Percentiles rank a stretch among this genome's conserved stretches.
These are phyloP conservation scores for Syngnathus rostellatus DNA, from an alignment of 2,797 vertebrate species.

Conservation along the genomic window DNA sequence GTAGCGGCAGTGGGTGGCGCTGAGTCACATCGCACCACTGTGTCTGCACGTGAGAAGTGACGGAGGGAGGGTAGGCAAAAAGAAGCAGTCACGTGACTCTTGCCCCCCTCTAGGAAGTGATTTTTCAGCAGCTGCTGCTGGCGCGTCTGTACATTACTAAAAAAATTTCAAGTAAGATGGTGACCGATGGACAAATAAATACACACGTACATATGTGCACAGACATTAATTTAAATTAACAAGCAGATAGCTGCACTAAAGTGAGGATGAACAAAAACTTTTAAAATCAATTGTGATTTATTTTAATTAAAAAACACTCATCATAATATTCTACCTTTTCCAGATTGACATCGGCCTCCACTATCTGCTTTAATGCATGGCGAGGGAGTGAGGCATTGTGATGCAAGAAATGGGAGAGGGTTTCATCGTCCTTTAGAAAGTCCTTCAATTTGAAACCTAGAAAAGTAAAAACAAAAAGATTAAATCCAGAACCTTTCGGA, in stretches of 20 bases:
- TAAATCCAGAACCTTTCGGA: background rate
- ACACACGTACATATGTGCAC: too few species aligned
- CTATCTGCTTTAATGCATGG: slow-evolving; percentile 71
- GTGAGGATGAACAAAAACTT: too few species aligned
- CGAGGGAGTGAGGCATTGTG: slow-evolving; percentile 78
- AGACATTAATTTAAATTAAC: background rate
- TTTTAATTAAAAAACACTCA: background rate
- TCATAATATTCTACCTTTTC: slow-evolving; percentile 71
- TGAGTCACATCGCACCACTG: slow-evolving; percentile 14
- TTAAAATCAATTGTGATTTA: background rate
- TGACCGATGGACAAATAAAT: too few species aligned
- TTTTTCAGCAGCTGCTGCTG: slow-evolving; percentile 15
- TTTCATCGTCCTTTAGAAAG: slow-evolving; percentile 85
- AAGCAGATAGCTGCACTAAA: background rate
- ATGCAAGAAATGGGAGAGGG: slow-evolving; percentile 82
- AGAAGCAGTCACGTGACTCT: slow-evolving; percentile 36
- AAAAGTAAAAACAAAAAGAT: background rate
- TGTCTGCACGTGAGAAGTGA: slow-evolving; percentile 44
- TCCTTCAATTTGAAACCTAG: slow-evolving; percentile 86
- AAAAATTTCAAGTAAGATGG: background rate
- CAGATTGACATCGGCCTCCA: slow-evolving; percentile 79
- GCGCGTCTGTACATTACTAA: background rate
- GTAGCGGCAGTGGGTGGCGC: background rate
- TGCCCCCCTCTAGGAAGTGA: slow-evolving; percentile 13
- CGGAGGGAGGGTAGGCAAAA: slow-evolving; percentile 7